Base-by-base conservation (phyloP, 2,888 invertebrate genomes). In the Ypsolopha sequella region DNA sequence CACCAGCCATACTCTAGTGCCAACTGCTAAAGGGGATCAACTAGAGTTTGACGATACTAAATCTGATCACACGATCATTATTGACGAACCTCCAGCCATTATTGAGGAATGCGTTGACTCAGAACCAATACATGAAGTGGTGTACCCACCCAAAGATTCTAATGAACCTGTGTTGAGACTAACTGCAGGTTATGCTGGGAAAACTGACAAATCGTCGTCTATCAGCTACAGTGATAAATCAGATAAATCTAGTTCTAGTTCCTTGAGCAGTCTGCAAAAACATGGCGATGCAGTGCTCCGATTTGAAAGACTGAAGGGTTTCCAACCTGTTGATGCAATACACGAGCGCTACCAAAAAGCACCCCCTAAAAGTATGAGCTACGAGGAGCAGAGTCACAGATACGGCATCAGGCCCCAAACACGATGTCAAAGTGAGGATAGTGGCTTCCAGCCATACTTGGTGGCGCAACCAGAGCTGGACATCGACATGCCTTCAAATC, bases 1-100 rank as follows among this genome's bases (percentile, higher is more conserved):
- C 57, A 92, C 92, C 14, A 93, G 93, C 62, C 92, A 93, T 52
- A 93, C 93, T 0, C 85, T 94, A 7, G 89, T 93, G 45, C 91
- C 90, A 9, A 91, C 91, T 38, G 80, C 87, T 10, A 87, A 87
- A 54, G 80, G 86, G 70, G 80, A 84, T 66, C 69, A 78, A 66
- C 64, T 66, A 33, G 73, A 87, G 61, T 52, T 78, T 61, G 76
- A 88, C 65, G 67, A 66, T 58, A 80, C 81, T 39, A 88, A 85
- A 54, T 80, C 80, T 10, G 85, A 84, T 53, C 79, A 86, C 54
- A 88, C 87, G 50, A 76, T 86, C 8, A 66, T 82, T 13, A 88
- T 80, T 61, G 88, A 88, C 47, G 55, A 62, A 9, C 54, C 61
- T n/a, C 56, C 60, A 34, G 60, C 62, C 52, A 55, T 58, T 39